phyloP scores from a whole-genome alignment of 2,113 vertebrate species.

The Tretioscincus oriximinensis region DNA sequence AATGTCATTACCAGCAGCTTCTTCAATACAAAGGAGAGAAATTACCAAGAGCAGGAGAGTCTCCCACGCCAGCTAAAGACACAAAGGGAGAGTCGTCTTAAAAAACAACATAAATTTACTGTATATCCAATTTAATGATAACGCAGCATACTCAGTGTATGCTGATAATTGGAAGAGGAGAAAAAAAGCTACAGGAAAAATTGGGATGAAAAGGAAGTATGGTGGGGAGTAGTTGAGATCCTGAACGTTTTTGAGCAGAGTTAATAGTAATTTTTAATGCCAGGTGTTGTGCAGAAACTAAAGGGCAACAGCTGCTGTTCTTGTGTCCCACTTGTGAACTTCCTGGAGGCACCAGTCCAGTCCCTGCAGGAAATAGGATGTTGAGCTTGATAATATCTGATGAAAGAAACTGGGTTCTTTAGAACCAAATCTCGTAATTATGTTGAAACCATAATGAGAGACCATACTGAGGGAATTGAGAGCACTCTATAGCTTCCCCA shows the following conservation, averaged over 20 bases:
- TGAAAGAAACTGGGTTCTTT: neutral
- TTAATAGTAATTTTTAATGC: neutral
- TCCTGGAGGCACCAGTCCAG: neutral
- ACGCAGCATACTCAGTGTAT: neutral
- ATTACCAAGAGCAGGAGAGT: no score
- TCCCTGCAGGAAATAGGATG: neutral
- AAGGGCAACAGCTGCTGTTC: neutral
- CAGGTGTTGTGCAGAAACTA: neutral
- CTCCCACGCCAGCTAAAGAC: no score
- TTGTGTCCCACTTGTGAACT: neutral
- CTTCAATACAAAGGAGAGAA: no score
- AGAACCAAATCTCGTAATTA: neutral
- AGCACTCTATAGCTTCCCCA: no score
- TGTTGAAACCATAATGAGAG: neutral
- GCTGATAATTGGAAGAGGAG: no score
- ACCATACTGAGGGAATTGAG: no score
- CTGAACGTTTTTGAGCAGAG: neutral
- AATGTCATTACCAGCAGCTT: neutral
- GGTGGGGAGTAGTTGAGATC: no score
- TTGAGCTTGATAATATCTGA: neutral
- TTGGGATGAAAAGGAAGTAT: no score
- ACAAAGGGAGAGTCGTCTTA: no score
- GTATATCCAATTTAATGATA: neutral
- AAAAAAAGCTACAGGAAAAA: no score
- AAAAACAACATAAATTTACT: no score